phyloP scores from a whole-genome alignment of 2,888 invertebrate species.

The Micoletzkya japonica region DNA sequence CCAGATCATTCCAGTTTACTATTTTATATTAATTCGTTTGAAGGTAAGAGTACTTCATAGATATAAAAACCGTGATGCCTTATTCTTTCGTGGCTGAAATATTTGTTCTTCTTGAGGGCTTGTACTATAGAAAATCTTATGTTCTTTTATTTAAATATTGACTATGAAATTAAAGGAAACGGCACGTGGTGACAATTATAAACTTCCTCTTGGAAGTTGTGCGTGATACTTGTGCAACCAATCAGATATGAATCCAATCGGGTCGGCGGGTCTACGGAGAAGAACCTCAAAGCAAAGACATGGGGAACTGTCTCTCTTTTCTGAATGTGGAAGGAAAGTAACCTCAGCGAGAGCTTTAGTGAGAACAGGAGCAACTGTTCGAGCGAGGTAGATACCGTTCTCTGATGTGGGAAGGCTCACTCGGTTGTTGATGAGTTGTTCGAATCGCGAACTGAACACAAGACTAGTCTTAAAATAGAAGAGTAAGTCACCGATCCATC shows the following conservation, averaged over 20 bases:
- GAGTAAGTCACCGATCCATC: conserved; percentile 5
- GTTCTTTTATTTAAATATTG: too few species aligned
- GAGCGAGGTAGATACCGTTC: conserved; percentile 65
- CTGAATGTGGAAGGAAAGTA: too few species aligned
- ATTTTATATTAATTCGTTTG: too few species aligned
- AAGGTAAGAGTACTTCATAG: too few species aligned
- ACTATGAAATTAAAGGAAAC: too few species aligned
- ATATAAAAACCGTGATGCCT: too few species aligned
- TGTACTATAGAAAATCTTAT: too few species aligned
- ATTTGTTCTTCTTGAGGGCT: too few species aligned
- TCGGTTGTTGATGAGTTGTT: conserved; percentile 51
- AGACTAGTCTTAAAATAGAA: not conserved
- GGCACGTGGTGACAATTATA: too few species aligned
- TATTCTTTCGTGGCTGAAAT: too few species aligned
- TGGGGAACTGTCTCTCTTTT: too few species aligned
- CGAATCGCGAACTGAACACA: conserved; percentile 44
- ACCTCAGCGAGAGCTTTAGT: conserved; percentile 66
- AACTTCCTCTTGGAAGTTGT: conserved; percentile 40
- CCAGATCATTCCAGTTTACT: too few species aligned
- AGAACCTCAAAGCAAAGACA: conserved; percentile 55
- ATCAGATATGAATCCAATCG: conserved; percentile 66
- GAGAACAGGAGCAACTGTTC: conserved; percentile 65
- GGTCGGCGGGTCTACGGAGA: conserved; percentile 65
- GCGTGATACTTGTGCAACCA: conserved; percentile 65
- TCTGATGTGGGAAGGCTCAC: conserved; percentile 63